Conservation (phyloP, 2,113 vertebrate species). For the Craseonycteris thonglongyai region DNA sequence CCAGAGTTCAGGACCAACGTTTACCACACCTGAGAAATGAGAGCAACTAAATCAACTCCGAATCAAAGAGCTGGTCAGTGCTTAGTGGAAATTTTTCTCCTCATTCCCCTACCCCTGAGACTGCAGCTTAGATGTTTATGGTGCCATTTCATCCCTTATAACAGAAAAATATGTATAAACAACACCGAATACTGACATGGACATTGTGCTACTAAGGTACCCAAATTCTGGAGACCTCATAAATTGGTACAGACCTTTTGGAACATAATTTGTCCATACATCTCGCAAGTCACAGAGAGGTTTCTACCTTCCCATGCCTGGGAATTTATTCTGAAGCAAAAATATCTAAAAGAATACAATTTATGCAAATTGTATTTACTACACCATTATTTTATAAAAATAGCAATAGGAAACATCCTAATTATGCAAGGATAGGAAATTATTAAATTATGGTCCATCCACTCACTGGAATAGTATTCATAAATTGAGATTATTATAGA, state of each 20-base stretch:
- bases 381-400: slow-evolving; percentile 10
- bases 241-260: not conserved
- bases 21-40: not conserved
- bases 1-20: not conserved
- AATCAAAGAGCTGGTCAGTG: not conserved
- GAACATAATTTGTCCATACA: not conserved
- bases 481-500: not conserved
- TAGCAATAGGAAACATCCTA: not conserved
- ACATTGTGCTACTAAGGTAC: not conserved
- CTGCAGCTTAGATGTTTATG: not conserved
- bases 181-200: not conserved
- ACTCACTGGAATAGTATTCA: not conserved
- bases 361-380: not conserved
- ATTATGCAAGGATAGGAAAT: not conserved
- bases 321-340: not conserved
- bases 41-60: not conserved
- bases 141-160: not conserved
- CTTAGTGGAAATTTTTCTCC: not conserved
- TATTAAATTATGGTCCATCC: not conserved
- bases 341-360: not conserved
- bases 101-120: not conserved
- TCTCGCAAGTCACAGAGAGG: not conserved
- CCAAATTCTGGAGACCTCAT: not conserved
- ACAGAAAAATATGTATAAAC: not conserved
- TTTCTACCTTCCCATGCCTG: not conserved